Percentiles rank a stretch among this genome's conserved stretches.
Evolutionary conservation across 2,113 vertebrate genomes (phyloP).

Genomic region (Atlantisia rogersi): DNA sequence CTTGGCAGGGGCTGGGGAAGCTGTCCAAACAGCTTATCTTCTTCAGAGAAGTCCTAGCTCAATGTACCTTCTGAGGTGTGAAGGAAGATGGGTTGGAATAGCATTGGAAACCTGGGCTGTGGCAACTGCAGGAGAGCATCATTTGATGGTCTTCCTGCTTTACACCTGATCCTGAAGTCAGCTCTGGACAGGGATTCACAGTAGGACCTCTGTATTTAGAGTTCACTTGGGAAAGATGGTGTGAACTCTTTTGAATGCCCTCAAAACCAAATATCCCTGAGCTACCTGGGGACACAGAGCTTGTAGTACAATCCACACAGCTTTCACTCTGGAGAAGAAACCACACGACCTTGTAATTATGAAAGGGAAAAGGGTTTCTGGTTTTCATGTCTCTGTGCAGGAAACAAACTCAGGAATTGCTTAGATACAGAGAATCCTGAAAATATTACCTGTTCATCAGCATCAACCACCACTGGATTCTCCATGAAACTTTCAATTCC

Average conservation of each 20-base stretch:
- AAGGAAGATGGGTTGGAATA: background rate
- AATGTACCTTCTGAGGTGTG: background rate
- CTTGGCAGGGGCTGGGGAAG: background rate
- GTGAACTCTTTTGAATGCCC: background rate
- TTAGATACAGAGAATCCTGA: background rate
- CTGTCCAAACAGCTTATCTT: background rate
- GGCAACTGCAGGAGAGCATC: background rate
- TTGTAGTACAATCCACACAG: background rate
- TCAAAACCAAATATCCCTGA: background rate
- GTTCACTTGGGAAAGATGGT: background rate
- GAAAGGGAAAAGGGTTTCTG: background rate
- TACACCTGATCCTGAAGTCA: background rate
- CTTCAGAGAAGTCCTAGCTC: background rate
- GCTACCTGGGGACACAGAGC: background rate
- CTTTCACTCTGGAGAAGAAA: background rate
- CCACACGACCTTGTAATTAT: no score
- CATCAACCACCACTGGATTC: background rate
- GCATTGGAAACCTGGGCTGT: background rate
- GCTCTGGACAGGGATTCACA: background rate
- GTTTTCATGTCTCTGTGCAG: fast-evolving
- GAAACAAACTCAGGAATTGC: background rate
- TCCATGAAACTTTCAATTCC: background rate
- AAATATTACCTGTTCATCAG: background rate
- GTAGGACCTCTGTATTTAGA: background rate
- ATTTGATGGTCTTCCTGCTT: background rate